Percentiles rank a stretch among this genome's conserved stretches.
Evolutionary conservation across 1,140 invertebrate genomes (phyloP).

Genomic region (Phenacoccus solenopsis): DNA sequence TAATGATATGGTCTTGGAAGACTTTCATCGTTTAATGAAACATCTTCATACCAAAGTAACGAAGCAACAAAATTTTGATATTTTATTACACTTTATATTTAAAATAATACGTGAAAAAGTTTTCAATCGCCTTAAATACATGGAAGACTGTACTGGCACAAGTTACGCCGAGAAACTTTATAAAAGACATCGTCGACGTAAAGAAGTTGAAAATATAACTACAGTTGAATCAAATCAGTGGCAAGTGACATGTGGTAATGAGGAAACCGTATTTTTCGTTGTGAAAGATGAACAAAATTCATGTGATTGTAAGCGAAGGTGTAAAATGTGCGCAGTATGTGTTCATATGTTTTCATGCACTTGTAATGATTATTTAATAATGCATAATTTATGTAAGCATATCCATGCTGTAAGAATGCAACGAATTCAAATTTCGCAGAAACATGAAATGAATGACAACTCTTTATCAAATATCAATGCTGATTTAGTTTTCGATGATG

Average conservation of each 20-base stretch:
- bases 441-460: not conserved
- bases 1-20: constrained; percentile 10
- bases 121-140: not conserved
- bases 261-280: not conserved
- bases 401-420: not conserved
- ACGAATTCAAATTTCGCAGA: not conserved
- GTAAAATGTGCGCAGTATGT: not conserved
- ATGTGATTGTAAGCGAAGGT: constrained; percentile 6
- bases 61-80: constrained; percentile 5
- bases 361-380: constrained; percentile 4
- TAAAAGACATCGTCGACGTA: not conserved
- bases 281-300: not conserved
- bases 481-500: not conserved
- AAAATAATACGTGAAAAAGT: constrained; percentile 14
- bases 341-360: constrained; percentile 5
- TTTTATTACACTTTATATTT: not conserved
- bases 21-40: constrained; percentile 15
- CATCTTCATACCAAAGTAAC: constrained; percentile 10
- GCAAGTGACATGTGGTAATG: not conserved
- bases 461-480: not conserved
- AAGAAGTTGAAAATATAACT: not conserved
- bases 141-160: not conserved
- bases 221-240: not conserved
- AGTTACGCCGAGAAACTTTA: not conserved
- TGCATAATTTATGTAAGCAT: constrained; percentile 4